Base-by-base conservation (phyloP, 2,113 vertebrate species). In the Lagenorhynchus albirostris region DNA sequence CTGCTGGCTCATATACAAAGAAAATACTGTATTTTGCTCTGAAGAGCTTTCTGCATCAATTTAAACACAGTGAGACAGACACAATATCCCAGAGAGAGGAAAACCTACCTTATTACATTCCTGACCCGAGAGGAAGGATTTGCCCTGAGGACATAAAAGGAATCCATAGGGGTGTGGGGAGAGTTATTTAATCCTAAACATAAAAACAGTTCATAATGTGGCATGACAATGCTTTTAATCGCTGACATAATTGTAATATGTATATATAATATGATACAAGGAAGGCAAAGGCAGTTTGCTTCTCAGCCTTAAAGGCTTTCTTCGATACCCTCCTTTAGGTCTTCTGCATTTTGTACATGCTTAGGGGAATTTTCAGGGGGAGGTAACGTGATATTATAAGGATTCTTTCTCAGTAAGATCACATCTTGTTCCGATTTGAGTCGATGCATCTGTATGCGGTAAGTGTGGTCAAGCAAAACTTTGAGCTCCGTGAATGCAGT, bases 51-150 rank as follows among this genome's bases (percentile, higher is more conserved):
- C 98, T 97, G 96, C 98, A 98, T 99, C 99, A 98, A 99, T 99
- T 99, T 99, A 98, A 99, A 99, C 98, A 98, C 98, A 98, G 98
- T 94, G 98, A 99, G 98, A 99, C 99, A 99, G 99, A 99, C 99
- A 99, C 98, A 99, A 99, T 99, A 99, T 99, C 99, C 99, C 99
- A 99, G 99, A 99, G 98, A 98, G 98, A 98, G 98, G 98, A 98
- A 98, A 99, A 99, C 98, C 98, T 96, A 98, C 97, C 99, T 99
- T 99, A 99, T 99, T 99, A 99, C 99, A 99, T 99, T 99, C 99
- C 98, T 99, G 98, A 99, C 99, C 98, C 98, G 96, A 93, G 94
- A 98, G 98, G 98, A 99, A 98, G 98, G 98, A 99, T 98, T 98
- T 98, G 97, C 98, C 98, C 98, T 98, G 83, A 98, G 98, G 98